Conservation (phyloP, 53 echinoderm and acorn worm species). For the Pentamera pediparva region DNA sequence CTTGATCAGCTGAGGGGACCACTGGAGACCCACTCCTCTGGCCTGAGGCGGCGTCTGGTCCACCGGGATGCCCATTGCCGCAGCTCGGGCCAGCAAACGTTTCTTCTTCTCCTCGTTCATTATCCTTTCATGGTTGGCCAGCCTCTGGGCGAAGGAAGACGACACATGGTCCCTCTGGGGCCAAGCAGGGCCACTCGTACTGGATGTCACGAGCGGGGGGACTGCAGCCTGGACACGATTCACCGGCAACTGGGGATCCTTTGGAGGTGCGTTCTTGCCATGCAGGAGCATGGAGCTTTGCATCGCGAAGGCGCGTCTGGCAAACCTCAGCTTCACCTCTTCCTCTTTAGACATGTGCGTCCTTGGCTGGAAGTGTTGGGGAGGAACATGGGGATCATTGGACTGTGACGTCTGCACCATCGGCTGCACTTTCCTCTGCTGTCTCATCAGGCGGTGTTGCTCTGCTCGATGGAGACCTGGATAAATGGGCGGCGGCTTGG, state of each 20-base stretch:
- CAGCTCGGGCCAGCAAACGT: constrained; percentile 4
- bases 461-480: constrained; percentile 1
- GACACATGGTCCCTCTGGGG: constrained; percentile 7
- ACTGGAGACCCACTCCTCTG: no score
- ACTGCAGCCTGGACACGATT: constrained; percentile 6
- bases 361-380: background rate
- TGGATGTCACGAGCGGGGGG: constrained; percentile 8
- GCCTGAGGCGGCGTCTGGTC: background rate
- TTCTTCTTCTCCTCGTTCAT: constrained; percentile 24
- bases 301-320: constrained; percentile 11
- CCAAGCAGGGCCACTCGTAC: background rate
- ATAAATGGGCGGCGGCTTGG: constrained; percentile 22
- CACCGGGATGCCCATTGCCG: constrained; percentile 27
- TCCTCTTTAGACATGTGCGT: background rate
- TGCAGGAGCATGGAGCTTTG: constrained; percentile 17
- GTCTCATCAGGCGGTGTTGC: background rate
- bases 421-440: constrained; percentile 23
- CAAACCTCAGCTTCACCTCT: background rate
- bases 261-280: background rate
- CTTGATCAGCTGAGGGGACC: constrained; percentile 19
- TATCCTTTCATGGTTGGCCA: background rate
- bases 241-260: constrained; percentile 3
- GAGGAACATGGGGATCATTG: background rate
- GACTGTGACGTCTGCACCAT: constrained; percentile 3
- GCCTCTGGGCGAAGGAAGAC: background rate